Evolutionary conservation across 2,113 vertebrate species (phyloP).

Genomic region (Thunnus maccoyii): DNA sequence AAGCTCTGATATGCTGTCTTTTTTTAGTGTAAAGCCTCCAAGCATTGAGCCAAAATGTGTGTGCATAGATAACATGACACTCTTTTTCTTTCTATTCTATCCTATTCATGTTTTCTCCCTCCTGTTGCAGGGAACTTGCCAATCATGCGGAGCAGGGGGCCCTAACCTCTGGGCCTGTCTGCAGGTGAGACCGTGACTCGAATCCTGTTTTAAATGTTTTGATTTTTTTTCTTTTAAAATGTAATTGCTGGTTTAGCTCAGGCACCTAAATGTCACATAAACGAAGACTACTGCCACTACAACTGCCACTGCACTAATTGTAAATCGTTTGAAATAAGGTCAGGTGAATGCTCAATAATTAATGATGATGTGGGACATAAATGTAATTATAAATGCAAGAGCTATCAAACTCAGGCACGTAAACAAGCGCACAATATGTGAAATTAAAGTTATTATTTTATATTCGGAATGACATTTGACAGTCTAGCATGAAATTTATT

Average conservation of each 20-base stretch:
- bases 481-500: background rate
- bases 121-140: constrained; percentile 91
- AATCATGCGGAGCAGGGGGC: constrained; percentile 94
- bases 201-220: background rate
- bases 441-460: background rate
- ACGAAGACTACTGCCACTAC: background rate
- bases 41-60: background rate
- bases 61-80: background rate
- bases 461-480: background rate
- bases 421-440: background rate
- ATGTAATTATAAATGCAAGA: constrained; percentile 10
- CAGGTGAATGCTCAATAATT: constrained; percentile 42
- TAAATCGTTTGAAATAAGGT: constrained; percentile 4
- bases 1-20: background rate
- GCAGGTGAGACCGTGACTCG: constrained; percentile 86
- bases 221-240: background rate
- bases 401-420: background rate
- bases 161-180: constrained; percentile 99
- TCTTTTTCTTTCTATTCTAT: background rate
- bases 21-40: background rate
- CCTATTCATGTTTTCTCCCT: background rate
- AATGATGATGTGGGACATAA: constrained; percentile 13
- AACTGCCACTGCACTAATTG: background rate
- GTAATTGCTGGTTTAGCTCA: background rate
- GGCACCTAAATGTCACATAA: background rate